A percentile compares a stretch with the other conserved stretches of the same genome.
These are phyloP conservation scores for Pachycephala philippinensis DNA, from an alignment of 2,113 vertebrate genomes.

Conservation along the genomic window DNA sequence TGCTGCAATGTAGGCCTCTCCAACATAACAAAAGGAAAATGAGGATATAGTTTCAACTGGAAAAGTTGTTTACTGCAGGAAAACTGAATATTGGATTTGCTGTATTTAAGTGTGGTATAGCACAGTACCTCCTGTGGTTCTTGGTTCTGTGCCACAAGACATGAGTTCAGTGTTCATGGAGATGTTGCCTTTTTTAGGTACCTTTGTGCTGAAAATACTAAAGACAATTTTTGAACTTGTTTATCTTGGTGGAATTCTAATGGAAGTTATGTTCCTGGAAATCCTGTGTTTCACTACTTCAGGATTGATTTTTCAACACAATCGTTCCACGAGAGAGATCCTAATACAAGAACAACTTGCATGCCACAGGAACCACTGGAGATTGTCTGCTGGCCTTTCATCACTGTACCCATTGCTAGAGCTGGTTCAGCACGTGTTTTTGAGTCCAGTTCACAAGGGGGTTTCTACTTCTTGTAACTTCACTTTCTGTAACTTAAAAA, in stretches of 20 bases:
- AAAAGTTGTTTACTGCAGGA: not conserved
- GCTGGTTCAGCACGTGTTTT: not conserved
- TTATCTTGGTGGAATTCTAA: not conserved
- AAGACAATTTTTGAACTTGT: not conserved
- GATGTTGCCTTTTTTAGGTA: not conserved
- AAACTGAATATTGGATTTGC: not conserved
- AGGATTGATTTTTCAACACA: not conserved
- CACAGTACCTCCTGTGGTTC: not conserved
- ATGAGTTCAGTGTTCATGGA: rapidly evolving
- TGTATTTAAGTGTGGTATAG: not conserved
- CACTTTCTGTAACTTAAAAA: not conserved
- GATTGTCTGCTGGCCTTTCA: not conserved
- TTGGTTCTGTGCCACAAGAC: not conserved
- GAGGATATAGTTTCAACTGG: not conserved
- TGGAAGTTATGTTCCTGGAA: not conserved
- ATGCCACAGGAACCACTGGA: not conserved
- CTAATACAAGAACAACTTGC: not conserved
- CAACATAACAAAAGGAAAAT: not conserved
- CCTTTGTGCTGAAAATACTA: not conserved
- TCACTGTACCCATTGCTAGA: not conserved
- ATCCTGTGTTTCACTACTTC: not conserved
- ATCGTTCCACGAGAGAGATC: not conserved
- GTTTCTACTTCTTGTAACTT: not conserved
- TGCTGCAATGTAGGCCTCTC: not conserved
- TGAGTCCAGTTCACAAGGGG: not conserved